Base-by-base conservation (phyloP, 2,113 vertebrate genomes). In the Pterocles burchelli region DNA sequence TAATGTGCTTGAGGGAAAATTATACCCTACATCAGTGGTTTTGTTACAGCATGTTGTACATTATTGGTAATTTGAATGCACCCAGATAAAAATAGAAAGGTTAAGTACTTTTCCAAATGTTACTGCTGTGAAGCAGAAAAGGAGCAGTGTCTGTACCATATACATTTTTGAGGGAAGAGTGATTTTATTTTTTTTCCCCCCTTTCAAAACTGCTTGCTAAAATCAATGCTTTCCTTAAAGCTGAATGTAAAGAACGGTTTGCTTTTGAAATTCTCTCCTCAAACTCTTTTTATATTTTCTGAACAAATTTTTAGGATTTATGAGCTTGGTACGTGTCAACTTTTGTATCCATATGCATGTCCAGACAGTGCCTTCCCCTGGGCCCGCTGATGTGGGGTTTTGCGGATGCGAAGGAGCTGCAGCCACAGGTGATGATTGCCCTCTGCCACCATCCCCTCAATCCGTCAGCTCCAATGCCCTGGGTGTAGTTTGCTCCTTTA, bases 1-100 rank as follows among this genome's bases (percentile, higher is more conserved):
- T 96, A 97, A 95, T 94, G 92, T 96, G 92, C 96, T 95, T 95
- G 91, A 96, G 95, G 95, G 95, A 96, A 97, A 97, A 97, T 97
- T 97, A 97, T 94, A 97, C 88, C 91, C 94, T 97, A 95, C 95
- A 94, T 96, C 93, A 96, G 91, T 95, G 96, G 90, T 93, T 96
- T 97, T 94, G 85, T 97, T 97, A 67, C 95, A 92, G 92, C 92
- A 85, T 96, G 74, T 94, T 97, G 92, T 97, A 94, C 86, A 75
- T 95, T 97, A 96, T 96, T 96, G 93, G 93, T 95, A 97, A 97
- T 96, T 97, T 95, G 88, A 95, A 97, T 97, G 95, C 95, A 95
- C 72, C 72, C 85, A 73, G 94, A 87, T 96, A 97, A 96, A 97
- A 97, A 97, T 97, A 97, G 95, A 95, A 97, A 96, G 93, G 93